phyloP scores from a whole-genome alignment of 2,888 invertebrate genomes.

The Cistogaster globosa region DNA sequence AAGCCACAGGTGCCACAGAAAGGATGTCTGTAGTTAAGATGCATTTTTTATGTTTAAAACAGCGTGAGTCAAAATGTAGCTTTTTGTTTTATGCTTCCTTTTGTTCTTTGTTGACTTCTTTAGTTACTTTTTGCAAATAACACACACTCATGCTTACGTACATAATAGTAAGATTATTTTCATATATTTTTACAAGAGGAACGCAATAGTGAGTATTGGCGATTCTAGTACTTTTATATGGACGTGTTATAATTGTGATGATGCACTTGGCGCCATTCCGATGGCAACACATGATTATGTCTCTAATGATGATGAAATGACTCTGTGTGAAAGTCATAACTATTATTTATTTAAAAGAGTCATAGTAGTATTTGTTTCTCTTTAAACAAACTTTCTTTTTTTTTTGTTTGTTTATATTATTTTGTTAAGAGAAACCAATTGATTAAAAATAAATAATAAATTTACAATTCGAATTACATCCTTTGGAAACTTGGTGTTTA shows the following conservation, averaged over 20 bases:
- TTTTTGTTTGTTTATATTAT: slow-evolving; percentile 10
- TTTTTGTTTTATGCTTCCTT: slow-evolving; percentile 21
- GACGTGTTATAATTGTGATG: slow-evolving; percentile 50
- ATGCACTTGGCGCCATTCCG: slow-evolving; percentile 64
- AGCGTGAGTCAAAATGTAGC: slow-evolving; percentile 57
- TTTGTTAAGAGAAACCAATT: slow-evolving; percentile 14
- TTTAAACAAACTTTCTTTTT: neutral
- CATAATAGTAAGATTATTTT: neutral
- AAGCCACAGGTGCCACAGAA: slow-evolving; percentile 66
- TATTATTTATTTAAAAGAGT: slow-evolving; percentile 27
- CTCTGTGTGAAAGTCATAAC: slow-evolving; percentile 32
- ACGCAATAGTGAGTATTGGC: neutral
- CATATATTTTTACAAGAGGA: neutral
- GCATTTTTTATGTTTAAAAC: slow-evolving; percentile 67
- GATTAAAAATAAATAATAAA: slow-evolving; percentile 7
- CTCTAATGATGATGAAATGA: slow-evolving; percentile 27
- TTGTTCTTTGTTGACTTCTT: slow-evolving; percentile 37
- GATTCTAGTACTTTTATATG: neutral
- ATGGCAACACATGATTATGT: slow-evolving; percentile 53
- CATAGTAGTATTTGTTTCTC: slow-evolving; percentile 24
- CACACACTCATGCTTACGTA: neutral
- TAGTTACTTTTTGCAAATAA: slow-evolving; percentile 32
- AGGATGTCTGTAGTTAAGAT: slow-evolving; percentile 58
- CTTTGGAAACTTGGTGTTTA: too few relatives aligned
- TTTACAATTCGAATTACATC: too few relatives aligned